Conservation (phyloP, 2,888 invertebrate genomes). For the Pecten maximus region DNA sequence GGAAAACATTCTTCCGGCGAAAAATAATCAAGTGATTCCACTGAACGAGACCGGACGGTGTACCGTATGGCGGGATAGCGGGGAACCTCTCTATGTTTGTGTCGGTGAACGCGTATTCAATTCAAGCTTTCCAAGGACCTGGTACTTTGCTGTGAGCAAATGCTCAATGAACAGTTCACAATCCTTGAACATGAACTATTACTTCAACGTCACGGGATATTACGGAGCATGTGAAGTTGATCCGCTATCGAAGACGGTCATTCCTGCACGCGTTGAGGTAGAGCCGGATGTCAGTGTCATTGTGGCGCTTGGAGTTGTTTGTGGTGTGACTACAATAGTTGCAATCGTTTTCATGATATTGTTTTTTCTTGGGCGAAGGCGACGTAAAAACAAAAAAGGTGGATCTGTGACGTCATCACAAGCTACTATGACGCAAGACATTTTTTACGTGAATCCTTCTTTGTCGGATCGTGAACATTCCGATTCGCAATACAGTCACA, state of each 20-base stretch:
- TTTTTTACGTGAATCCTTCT: slow-evolving; percentile 79
- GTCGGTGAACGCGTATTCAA: slow-evolving; percentile 74
- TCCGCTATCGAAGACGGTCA: slow-evolving; percentile 69
- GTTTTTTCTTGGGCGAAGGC: slow-evolving; percentile 69
- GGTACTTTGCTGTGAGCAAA: slow-evolving; percentile 76
- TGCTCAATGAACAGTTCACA: slow-evolving; percentile 60
- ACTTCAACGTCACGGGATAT: slow-evolving; percentile 75
- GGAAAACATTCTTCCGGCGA: slow-evolving; percentile 66
- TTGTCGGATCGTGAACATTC: slow-evolving; percentile 75
- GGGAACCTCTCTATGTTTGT: slow-evolving; percentile 72
- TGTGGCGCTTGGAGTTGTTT: slow-evolving; percentile 73
- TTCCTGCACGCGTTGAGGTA: slow-evolving; percentile 60
- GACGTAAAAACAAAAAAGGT: slow-evolving; percentile 67
- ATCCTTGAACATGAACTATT: slow-evolving; percentile 71
- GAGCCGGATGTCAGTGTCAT: slow-evolving; percentile 67
- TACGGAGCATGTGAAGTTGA: slow-evolving; percentile 78
- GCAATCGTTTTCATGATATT: slow-evolving; percentile 73
- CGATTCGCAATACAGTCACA: slow-evolving; percentile 74
- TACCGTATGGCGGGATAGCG: slow-evolving; percentile 66
- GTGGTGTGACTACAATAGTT: slow-evolving; percentile 70
- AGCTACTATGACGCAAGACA: slow-evolving; percentile 79
- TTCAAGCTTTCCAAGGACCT: slow-evolving; percentile 73
- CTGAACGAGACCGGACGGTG: slow-evolving; percentile 72
- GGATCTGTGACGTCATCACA: slow-evolving; percentile 77
- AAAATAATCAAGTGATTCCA: slow-evolving; percentile 76